Base-by-base conservation (phyloP, 2,113 vertebrate species). In the Gasterosteus aculeatus region DNA sequence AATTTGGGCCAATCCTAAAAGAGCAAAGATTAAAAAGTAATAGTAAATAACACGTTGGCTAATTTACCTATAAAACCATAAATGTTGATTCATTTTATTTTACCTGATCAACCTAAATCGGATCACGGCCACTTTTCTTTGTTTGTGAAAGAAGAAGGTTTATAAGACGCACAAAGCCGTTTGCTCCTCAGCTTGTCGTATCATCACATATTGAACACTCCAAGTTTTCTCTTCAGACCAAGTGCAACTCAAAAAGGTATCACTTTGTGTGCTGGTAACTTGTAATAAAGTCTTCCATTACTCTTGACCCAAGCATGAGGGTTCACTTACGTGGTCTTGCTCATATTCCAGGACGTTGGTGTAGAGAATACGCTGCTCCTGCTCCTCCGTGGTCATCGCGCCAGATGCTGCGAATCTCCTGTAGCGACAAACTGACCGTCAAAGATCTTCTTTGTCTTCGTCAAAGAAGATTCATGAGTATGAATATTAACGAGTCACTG, bases 271-370 rank as follows among this genome's bases (percentile, higher is more conserved):
- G 51, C 2, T 16, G 33, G 5, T 9, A 59, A n/a, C 35, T 5
- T 57, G 26, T n/a, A 16, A 18, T 15, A 7, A 2, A 4, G 10
- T 15, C n/a, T 47, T 10, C 7, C 41, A 26, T 10, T 12, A 8
- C 14, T 26, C 22, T 35, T 47, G n/a, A 29, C n/a, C 60, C 1
- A 26, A 39, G 10, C 29, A 19, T 9, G 35, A 6, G 3, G 7
- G 42, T 72, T 6, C 33, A 95, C 98, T 94, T 80, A 99, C 98
- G 0, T 99, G 95, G 83, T 99, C 97, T 70, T 99, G 97, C 70
- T 99, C 98, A 0, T 98, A 99, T 82, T 98, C 98, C 0, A 99
- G 92, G 11, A 99, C 75, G 15, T 95, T 96, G 0, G 98, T 92
- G 0, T 98, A 99, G 22, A 99, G 93, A 0, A 91, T 77, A 0